Conservation (phyloP, 2,113 vertebrate genomes). For the Phrynocephalus versicolor region DNA sequence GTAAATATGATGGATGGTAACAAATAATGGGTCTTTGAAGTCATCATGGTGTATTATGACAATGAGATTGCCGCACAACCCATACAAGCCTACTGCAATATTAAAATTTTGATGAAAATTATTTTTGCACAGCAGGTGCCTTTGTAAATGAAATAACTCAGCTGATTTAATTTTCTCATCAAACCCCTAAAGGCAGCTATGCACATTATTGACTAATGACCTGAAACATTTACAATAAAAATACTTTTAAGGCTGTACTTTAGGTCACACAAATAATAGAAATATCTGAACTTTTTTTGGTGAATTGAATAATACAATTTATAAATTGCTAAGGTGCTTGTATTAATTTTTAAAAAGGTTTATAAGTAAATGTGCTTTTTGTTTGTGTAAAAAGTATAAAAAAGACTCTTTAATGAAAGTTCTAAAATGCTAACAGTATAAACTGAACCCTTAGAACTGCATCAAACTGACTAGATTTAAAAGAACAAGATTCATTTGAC, state of each 20-base stretch:
- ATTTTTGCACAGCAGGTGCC: constrained; percentile 48
- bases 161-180: constrained; percentile 43
- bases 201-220: constrained; percentile 48
- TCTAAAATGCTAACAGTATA: not conserved
- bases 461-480: not conserved
- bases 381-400: not conserved
- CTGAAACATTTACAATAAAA: constrained; percentile 22
- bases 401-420: constrained; percentile 16
- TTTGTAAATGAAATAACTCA: constrained; percentile 58
- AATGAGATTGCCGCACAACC: constrained; percentile 24
- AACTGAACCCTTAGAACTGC: not conserved
- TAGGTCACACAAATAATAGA: constrained; percentile 18
- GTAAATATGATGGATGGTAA: constrained; percentile 10
- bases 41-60: constrained; percentile 31
- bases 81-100: constrained; percentile 38
- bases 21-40: constrained; percentile 22
- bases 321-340: constrained; percentile 22
- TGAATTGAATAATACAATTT: constrained; percentile 38
- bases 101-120: constrained; percentile 57
- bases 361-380: not conserved
- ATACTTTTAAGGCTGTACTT: not conserved
- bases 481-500: not conserved
- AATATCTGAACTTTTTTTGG: not conserved
- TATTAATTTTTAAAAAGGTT: not conserved
- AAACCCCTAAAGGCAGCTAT: constrained; percentile 23